Conservation (phyloP, 2,113 vertebrate species). For the Corythornis madagascariensis region DNA sequence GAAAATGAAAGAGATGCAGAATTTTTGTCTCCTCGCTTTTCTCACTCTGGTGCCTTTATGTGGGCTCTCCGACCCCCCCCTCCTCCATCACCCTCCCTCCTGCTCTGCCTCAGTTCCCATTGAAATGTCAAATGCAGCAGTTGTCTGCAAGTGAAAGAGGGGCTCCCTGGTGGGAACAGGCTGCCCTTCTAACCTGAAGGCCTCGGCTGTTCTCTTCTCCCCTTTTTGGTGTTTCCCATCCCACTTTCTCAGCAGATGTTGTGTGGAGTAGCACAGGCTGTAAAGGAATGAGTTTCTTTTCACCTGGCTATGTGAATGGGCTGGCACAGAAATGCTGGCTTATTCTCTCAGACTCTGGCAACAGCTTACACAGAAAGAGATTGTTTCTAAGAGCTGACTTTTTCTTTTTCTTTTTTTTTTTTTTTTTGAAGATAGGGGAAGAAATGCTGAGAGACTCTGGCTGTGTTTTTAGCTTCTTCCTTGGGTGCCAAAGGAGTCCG, state of each 20-base stretch:
- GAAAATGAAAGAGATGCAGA: conserved; percentile 65
- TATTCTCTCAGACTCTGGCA: conserved; percentile 9
- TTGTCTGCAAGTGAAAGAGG: conserved; percentile 82
- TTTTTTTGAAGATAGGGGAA: not conserved
- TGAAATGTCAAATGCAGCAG: conserved; percentile 82
- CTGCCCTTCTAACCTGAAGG: conserved; percentile 87
- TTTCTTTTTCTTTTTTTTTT: not conserved
- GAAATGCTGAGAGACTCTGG: not conserved
- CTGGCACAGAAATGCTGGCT: not conserved
- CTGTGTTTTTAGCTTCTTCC: conserved; percentile 63
- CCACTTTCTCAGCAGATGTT: conserved; percentile 72
- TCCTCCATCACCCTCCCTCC: conserved; percentile 17
- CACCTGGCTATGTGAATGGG: conserved; percentile 69
- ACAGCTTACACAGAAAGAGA: conserved; percentile 33
- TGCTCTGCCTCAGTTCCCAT: conserved; percentile 72
- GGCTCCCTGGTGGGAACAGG: conserved; percentile 87
- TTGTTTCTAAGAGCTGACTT: not conserved
- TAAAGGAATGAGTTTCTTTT: conserved; percentile 57
- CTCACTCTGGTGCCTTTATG: conserved; percentile 13
- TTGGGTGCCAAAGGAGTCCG: conserved; percentile 59
- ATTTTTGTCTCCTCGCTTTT: conserved; percentile 56
- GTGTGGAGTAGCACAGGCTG: conserved; percentile 37
- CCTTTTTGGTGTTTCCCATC: conserved; percentile 66
- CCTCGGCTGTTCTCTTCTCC: conserved; percentile 64
- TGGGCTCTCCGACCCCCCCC: not conserved